Percentiles rank a stretch among this genome's conserved stretches.
Conservation (phyloP, 2,888 invertebrate genomes). For the Lycophotia porphyrea region DNA sequence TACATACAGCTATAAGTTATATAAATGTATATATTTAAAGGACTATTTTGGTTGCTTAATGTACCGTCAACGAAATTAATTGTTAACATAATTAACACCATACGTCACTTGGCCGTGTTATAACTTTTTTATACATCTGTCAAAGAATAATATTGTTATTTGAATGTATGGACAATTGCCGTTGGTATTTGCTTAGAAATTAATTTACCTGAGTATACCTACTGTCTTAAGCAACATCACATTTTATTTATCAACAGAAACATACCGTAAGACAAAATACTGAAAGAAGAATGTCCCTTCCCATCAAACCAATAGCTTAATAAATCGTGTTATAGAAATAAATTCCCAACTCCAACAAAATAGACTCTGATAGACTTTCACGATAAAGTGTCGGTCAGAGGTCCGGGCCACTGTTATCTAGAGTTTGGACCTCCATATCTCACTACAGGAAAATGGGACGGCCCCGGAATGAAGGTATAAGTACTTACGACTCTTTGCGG, state of each 20-base stretch:
- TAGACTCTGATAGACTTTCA: conserved; percentile 70
- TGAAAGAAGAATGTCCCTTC: conserved; percentile 26
- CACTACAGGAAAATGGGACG: conserved; percentile 66
- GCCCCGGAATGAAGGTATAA: conserved; percentile 55
- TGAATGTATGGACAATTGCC: neutral
- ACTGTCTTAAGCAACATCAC: neutral
- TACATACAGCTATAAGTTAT: neutral
- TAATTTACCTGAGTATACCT: neutral
- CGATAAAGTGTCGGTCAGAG: conserved; percentile 75
- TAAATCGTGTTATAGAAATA: conserved; percentile 72
- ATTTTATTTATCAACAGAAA: conserved; percentile 4
- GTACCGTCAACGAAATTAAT: neutral
- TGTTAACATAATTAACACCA: neutral
- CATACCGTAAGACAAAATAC: conserved; percentile 16
- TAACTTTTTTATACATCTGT: neutral
- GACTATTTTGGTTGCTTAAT: neutral
- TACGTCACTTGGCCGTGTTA: neutral
- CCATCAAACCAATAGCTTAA: conserved; percentile 48
- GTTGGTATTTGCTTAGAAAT: neutral
- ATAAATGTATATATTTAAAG: neutral
- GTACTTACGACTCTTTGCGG: conserved; percentile 52
- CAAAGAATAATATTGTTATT: neutral
- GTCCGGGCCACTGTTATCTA: conserved; percentile 70
- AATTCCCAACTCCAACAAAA: conserved; percentile 67
- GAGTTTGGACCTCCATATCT: conserved; percentile 69